Evolutionary conservation across 2,797 vertebrate species (phyloP), one percentile per base, ranked within the genome.

Genomic region (Tympanoctomys barrerae): DNA sequence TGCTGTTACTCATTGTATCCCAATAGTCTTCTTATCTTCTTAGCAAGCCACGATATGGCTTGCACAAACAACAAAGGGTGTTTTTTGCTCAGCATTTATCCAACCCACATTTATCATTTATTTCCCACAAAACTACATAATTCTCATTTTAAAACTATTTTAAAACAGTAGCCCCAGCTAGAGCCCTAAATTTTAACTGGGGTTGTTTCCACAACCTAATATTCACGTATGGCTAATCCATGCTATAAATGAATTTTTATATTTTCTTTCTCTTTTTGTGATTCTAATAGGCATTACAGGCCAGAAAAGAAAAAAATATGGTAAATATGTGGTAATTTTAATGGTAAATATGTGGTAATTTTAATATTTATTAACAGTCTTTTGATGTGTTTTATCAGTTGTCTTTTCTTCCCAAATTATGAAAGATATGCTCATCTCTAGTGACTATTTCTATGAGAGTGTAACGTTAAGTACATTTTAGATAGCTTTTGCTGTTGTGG

Each of bases 41-140:
- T 11, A n/a, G 14, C 31, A 14, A 57, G 18, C 9, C 19, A 88
- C 71, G 26, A 52, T 21, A 62, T 59, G 10, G 18, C 59, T 85
- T 91, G 68, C 73, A 31, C 31, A 52, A 83, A n/a, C 0, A 0
- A 28, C 19, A 75, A 91, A 7, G 4, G 52, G 49, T 90, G 26
- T 49, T 62, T 90, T 95, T n/a, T 61, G 5, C 33, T 93, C 36
- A 66, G 57, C 52, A 81, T 64, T 94, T 75, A 84, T 49, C 81
- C 7, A 10, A 3, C 49, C 39, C 9, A n/a, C 11, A 77, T 24
- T 13, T 26, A 52, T 78, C 28, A 70, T 57, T 81, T 75, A 42
- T 82, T 89, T 86, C 73, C 11, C 82, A 93, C 39, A 84, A 94
- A 78, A 78, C 19, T 89, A 95, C 84, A 90, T 52, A 87, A 57